Base-by-base conservation (phyloP, 2,113 vertebrate genomes). In the Ammospiza caudacuta region DNA sequence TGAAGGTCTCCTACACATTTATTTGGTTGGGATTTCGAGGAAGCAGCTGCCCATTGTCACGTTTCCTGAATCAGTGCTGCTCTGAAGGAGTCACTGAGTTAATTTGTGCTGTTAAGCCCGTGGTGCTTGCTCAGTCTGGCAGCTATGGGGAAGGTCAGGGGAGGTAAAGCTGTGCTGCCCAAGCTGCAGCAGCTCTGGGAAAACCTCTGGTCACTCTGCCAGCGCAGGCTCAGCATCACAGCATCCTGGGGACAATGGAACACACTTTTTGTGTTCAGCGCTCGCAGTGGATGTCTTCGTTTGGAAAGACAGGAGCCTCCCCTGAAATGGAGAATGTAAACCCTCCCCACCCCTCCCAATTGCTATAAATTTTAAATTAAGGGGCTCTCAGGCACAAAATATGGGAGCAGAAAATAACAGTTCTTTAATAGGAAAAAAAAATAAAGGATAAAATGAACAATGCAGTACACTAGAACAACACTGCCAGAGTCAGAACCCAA, bases 21-120 rank as follows among this genome's bases (percentile, higher is more conserved):
- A 47, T 61, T 91, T 54, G 15, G 0, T 31, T 37, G 57, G 90
- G 31, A 33, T 94, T 92, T 80, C 9, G 54, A 95, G 79, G 78
- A 49, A 68, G 62, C n/a, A 82, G 52, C 49, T 93, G 80, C 49
- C 78, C 74, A 37, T 67, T 15, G 20, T 31, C 89, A 27, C 21
- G 14, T 23, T 95, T 93, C 90, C 90, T 67, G 54, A 86, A 95
- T 95, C 67, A 23, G 80, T 89, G 84, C 52, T 46, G 64, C 37
- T 96, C 95, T 84, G 39, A 96, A 89, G 33, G 79, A 97, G 87
- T 73, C 70, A 61, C 77, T 55, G 73, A 93, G 59, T 87, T 96
- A 96, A 96, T 97, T 89, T 91, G 85, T 88, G 67, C 51, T 91
- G 83, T 93, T 74, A 74, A 69, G 94, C 66, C 86, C 12, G 17